Evolutionary conservation across 2,113 vertebrate species (phyloP).

Genomic region (Camelus bactrianus): DNA sequence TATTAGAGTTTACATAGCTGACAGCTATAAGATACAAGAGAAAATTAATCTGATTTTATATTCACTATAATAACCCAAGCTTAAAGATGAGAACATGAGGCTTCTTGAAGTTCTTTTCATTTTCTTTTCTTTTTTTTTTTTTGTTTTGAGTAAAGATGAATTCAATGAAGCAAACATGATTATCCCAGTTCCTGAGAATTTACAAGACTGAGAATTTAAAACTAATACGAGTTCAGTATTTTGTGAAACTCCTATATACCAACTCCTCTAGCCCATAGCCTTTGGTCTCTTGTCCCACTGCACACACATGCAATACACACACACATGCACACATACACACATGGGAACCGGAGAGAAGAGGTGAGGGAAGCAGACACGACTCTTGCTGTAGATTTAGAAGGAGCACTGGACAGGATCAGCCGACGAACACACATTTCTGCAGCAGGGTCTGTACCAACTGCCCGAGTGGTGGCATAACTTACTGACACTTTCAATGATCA

Average conservation of each 20-base stretch:
- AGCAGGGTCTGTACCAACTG: not conserved
- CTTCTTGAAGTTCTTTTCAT: not conserved
- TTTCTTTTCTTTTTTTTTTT: not conserved
- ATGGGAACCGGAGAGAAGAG: not conserved
- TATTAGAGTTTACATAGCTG: not conserved
- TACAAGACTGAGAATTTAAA: not conserved
- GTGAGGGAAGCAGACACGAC: not conserved
- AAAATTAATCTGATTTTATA: not conserved
- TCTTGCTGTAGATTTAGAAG: not conserved
- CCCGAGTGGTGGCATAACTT: not conserved
- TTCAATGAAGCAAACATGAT: not conserved
- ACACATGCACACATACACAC: too few relatives aligned
- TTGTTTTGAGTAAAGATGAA: not conserved
- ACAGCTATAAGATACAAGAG: not conserved
- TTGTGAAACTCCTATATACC: not conserved
- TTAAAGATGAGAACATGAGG: conserved; percentile 4
- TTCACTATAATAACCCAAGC: not conserved
- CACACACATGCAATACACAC: not conserved
- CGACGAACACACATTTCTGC: not conserved
- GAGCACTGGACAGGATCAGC: accelerated
- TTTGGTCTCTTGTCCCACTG: not conserved
- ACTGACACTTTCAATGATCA: not conserved
- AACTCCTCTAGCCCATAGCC: not conserved
- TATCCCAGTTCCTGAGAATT: not conserved
- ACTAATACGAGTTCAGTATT: not conserved